Evolutionary conservation across 2,888 invertebrate species (phyloP).

Genomic region (Campaea margaritaria): DNA sequence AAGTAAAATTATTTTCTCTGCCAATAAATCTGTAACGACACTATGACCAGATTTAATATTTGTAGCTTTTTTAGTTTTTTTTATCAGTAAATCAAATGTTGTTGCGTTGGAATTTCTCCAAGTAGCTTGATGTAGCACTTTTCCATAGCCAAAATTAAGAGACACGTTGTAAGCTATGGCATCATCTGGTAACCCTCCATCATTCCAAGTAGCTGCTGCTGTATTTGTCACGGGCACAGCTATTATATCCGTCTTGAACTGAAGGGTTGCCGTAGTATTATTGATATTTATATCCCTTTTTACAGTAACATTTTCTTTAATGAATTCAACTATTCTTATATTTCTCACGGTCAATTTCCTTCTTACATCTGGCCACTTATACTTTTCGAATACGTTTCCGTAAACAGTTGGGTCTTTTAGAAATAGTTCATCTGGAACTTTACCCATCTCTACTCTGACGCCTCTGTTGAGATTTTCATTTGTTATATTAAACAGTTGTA

Average conservation of each 20-base stretch:
- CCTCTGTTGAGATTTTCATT: conserved; percentile 62
- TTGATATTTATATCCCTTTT: conserved; percentile 59
- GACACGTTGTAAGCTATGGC: conserved; percentile 52
- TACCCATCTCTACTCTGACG: conserved; percentile 61
- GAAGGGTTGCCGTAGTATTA: conserved; percentile 51
- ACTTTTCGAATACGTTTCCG: conserved; percentile 58
- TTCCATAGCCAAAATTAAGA: conserved; percentile 52
- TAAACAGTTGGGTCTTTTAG: conserved; percentile 67
- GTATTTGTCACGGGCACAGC: conserved; percentile 53
- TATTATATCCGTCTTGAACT: conserved; percentile 45
- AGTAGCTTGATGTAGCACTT: conserved; percentile 49
- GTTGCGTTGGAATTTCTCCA: conserved; percentile 58
- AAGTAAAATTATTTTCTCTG: conserved; percentile 56
- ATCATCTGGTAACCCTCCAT: conserved; percentile 56
- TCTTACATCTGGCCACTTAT: conserved; percentile 61
- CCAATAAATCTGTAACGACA: conserved; percentile 53
- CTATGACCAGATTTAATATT: conserved; percentile 55
- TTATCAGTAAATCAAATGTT: conserved; percentile 47
- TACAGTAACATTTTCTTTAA: conserved; percentile 53
- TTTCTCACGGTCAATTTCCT: conserved; percentile 55
- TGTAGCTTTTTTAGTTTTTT: conserved; percentile 48
- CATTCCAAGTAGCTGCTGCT: conserved; percentile 57
- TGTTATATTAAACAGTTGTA: conserved; percentile 63
- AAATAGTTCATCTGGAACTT: conserved; percentile 60
- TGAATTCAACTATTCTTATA: conserved; percentile 54